A percentile compares a stretch with the other conserved stretches of the same genome.
Conservation (phyloP, 2,888 invertebrate species). For the Meliscaeva auricollis region DNA sequence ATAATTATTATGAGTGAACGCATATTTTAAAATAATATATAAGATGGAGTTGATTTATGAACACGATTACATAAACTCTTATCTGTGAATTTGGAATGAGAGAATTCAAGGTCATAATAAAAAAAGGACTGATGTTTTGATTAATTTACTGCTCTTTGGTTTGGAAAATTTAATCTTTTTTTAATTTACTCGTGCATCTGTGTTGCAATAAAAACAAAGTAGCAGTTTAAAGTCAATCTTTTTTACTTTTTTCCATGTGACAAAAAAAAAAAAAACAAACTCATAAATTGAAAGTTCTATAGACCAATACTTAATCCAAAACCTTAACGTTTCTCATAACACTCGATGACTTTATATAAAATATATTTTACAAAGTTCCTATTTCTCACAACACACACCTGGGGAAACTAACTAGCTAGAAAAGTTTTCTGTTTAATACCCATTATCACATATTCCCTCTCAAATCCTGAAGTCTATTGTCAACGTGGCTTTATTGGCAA, state of each 20-base stretch:
- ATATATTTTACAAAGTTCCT: neutral
- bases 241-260: too few species aligned
- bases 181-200: too few species aligned
- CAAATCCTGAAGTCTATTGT: slow-evolving; percentile 44
- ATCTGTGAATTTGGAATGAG: neutral
- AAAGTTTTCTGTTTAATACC: slow-evolving; percentile 63
- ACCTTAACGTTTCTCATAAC: slow-evolving; percentile 24
- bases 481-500: slow-evolving; percentile 72
- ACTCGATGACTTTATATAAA: slow-evolving; percentile 41
- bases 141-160: neutral
- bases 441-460: slow-evolving; percentile 56
- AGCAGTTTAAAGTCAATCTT: too few species aligned
- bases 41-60: neutral
- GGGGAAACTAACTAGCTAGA: slow-evolving; percentile 27
- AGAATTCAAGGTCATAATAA: neutral
- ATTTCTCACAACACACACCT: slow-evolving; percentile 3
- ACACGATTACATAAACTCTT: neutral
- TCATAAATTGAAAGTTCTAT: neutral
- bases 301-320: neutral
- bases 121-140: neutral
- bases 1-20: slow-evolving; percentile 9
- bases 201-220: too few species aligned
- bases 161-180: too few species aligned
- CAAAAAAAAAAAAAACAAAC: neutral
- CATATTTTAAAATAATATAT: slow-evolving; percentile 7